phyloP scores from a whole-genome alignment of 2,113 vertebrate genomes.

The Mesitornis unicolor region DNA sequence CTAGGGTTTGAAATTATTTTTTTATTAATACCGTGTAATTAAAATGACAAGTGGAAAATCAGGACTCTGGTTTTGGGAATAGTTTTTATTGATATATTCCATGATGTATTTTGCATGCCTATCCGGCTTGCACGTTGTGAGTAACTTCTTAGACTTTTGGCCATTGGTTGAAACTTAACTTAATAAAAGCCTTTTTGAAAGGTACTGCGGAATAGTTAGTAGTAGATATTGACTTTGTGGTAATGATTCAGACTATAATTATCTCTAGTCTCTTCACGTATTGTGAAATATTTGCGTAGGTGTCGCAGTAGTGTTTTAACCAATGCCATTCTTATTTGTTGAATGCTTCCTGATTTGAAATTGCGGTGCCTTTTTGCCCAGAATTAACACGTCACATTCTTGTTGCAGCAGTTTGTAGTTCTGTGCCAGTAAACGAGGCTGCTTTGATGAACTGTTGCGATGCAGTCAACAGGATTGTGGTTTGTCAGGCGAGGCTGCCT shows the following conservation, averaged over 20 bases:
- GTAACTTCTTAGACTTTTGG: background rate
- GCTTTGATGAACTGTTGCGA: background rate
- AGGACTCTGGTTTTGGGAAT: background rate
- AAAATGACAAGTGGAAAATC: slow-evolving; percentile 38
- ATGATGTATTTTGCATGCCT: background rate
- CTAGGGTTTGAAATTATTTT: background rate
- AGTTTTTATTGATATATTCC: background rate
- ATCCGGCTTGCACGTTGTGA: background rate
- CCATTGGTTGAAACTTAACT: background rate
- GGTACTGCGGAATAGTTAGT: background rate
- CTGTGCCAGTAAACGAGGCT: background rate
- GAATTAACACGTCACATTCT: background rate
- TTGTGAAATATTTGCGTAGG: background rate
- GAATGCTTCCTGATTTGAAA: background rate
- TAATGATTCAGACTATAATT: background rate
- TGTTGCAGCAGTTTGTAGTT: background rate
- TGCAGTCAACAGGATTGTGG: background rate
- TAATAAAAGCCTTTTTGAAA: background rate
- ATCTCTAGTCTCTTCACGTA: background rate
- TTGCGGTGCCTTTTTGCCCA: background rate
- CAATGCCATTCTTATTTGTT: background rate
- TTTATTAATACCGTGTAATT: slow-evolving; percentile 23
- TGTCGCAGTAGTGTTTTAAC: background rate
- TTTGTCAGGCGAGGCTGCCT: background rate
- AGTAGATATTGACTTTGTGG: background rate